Conservation (phyloP, 2,888 invertebrate species). For the Sympetrum striolatum region DNA sequence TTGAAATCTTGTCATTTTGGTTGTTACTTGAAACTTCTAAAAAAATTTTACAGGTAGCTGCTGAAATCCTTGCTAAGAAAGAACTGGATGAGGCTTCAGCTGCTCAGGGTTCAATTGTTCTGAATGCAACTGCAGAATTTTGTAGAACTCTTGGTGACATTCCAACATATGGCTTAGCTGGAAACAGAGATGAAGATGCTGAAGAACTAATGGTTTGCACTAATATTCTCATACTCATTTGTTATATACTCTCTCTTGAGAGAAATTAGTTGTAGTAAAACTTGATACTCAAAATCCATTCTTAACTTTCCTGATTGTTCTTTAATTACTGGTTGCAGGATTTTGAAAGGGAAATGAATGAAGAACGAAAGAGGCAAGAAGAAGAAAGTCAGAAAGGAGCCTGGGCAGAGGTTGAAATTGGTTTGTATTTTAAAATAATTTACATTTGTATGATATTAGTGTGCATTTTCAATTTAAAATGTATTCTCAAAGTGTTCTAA, state of each 20-base stretch:
- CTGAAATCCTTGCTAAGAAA: conserved; percentile 52
- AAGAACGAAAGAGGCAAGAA: conserved; percentile 58
- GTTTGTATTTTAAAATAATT: conserved; percentile 52
- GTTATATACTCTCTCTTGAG: no score
- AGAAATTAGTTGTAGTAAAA: background rate
- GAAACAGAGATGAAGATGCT: conserved; percentile 85
- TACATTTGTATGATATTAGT: no score
- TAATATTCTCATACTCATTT: background rate
- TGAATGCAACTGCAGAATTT: conserved; percentile 96
- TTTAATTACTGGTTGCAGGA: conserved; percentile 58
- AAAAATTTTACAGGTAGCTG: conserved; percentile 22
- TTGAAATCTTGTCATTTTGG: background rate
- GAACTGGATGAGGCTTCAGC: conserved; percentile 54
- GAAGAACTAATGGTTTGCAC: conserved; percentile 67
- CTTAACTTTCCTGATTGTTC: background rate
- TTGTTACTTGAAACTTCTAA: background rate
- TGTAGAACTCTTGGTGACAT: conserved; percentile 95
- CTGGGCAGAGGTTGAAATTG: conserved; percentile 83
- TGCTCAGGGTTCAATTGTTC: conserved; percentile 70
- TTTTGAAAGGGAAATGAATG: conserved; percentile 61
- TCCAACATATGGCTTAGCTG: conserved; percentile 91
- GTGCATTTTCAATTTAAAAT: no score
- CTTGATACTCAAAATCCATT: no score
- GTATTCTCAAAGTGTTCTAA: no score
- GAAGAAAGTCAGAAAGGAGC: conserved; percentile 70